Evolutionary conservation across 1,140 invertebrate genomes (phyloP).

Genomic region (Phymastichus coffea): DNA sequence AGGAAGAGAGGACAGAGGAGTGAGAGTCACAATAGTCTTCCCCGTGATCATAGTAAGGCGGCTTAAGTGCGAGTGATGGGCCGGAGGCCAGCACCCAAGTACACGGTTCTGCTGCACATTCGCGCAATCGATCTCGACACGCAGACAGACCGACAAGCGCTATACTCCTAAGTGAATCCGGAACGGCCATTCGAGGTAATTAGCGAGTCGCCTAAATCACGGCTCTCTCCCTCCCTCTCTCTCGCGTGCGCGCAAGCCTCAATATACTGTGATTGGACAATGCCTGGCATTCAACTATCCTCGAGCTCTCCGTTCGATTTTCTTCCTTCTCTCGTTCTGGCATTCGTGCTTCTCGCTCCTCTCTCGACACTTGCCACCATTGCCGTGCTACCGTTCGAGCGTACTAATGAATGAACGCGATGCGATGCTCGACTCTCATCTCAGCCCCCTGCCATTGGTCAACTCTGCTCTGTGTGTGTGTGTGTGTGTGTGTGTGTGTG

Average conservation of each 20-base stretch:
- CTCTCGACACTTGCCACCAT: background rate
- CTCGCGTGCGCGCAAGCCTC: conserved; percentile 15
- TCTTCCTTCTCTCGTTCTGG: conserved; percentile 3
- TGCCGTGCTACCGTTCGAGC: background rate
- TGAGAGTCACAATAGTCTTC: background rate
- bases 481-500: too few relatives aligned
- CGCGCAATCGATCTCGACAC: background rate
- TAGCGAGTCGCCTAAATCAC: conserved; percentile 49
- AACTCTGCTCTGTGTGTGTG: too few relatives aligned
- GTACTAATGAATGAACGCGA: conserved; percentile 10
- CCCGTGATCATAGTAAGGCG: background rate
- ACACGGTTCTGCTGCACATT: too few relatives aligned
- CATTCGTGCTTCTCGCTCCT: background rate
- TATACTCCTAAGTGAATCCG: conserved; percentile 40
- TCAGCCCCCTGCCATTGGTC: background rate
- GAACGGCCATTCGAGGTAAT: conserved; percentile 45
- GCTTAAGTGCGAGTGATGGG: background rate
- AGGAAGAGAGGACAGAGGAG: background rate
- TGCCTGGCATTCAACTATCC: conserved; percentile 31
- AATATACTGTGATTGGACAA: conserved; percentile 47
- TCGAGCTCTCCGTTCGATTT: conserved; percentile 8
- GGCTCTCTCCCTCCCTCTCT: conserved; percentile 14
- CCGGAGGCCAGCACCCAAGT: too few relatives aligned
- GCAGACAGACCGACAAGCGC: background rate
- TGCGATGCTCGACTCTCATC: too few relatives aligned